Evolutionary conservation across 2,888 invertebrate species (phyloP), one percentile per base, ranked within the genome.

Genomic region (Bursaphelenchus okinawaensis): DNA sequence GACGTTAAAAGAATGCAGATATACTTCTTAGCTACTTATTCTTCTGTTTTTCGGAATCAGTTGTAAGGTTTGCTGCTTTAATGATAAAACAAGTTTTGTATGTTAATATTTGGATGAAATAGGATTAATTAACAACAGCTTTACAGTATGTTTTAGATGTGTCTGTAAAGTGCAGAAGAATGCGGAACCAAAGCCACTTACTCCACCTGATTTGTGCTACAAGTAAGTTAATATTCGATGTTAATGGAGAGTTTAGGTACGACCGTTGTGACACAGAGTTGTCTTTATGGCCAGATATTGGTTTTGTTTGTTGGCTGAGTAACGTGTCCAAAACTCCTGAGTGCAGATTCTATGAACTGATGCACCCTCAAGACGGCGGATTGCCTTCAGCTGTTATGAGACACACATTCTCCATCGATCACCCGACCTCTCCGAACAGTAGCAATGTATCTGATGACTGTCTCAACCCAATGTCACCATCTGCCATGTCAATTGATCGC

Each of bases 301-400:
- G 79, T 1, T 79, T 79, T 54, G 70, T 67, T 2, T 76, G 77
- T 50, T 79, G 74, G 73, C 63, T 77, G 51, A 75, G 72, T 12
- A 64, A 69, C 29, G 51, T 67, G 7, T 28, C 51, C 1, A 27
- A 59, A 7, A 69, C 73, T 20, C 70, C 75, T 2, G 66, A 68
- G 16, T 79, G 78, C 61, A 68, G 71, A 50, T 70, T 73, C 50
- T 73, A 73, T 52, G 61, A 67, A 9, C 60, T 73, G 12, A 40
- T 71, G 4, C 70, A 71, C 20, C n/a, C 8, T 22, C 12, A 50
- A 3, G 28, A 26, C 12, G 22, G 27, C 7, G 19, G 57, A 8
- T 55, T 71, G 22, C 72, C 72, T 3, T 24, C 24, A 7, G 67
- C 73, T 20, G 24, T 68, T 12, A 72, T 71, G 52, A 55, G 52